phyloP scores from a whole-genome alignment of 2,113 vertebrate genomes.

The Saguinus imperator region DNA sequence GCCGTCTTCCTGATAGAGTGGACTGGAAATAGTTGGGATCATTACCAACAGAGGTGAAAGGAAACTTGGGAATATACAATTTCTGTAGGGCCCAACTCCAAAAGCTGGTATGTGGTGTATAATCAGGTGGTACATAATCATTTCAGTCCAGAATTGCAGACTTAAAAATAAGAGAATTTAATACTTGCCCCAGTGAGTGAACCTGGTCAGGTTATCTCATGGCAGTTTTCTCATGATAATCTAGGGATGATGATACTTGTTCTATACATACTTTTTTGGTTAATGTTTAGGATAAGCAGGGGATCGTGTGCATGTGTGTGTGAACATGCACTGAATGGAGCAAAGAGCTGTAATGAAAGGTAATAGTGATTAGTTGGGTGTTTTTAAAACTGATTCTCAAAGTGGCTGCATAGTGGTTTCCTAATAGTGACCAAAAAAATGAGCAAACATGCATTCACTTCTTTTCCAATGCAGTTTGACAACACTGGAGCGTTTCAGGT shows the following conservation, averaged over 20 bases:
- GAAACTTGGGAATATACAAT: background rate
- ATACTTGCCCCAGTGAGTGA: background rate
- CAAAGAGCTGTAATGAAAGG: background rate
- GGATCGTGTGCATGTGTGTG: background rate
- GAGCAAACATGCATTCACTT: background rate
- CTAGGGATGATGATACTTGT: background rate
- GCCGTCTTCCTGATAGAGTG: background rate
- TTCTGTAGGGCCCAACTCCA: background rate
- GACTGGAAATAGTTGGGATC: background rate
- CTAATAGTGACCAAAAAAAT: background rate
- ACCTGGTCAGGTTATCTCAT: background rate
- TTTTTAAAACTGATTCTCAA: background rate
- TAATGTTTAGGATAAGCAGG: background rate
- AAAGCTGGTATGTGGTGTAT: background rate
- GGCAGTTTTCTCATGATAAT: background rate
- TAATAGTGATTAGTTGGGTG: background rate
- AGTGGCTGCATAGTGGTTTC: background rate
- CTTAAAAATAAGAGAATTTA: background rate
- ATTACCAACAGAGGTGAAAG: background rate
- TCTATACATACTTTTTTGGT: background rate
- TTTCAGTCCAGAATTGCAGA: background rate
- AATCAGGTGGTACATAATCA: background rate
- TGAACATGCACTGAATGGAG: background rate
- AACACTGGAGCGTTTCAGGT: constrained; percentile 84
- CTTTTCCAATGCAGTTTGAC: constrained; percentile 82